Evolutionary conservation across 1,140 invertebrate species (phyloP).

Genomic region (Thrips palmi): DNA sequence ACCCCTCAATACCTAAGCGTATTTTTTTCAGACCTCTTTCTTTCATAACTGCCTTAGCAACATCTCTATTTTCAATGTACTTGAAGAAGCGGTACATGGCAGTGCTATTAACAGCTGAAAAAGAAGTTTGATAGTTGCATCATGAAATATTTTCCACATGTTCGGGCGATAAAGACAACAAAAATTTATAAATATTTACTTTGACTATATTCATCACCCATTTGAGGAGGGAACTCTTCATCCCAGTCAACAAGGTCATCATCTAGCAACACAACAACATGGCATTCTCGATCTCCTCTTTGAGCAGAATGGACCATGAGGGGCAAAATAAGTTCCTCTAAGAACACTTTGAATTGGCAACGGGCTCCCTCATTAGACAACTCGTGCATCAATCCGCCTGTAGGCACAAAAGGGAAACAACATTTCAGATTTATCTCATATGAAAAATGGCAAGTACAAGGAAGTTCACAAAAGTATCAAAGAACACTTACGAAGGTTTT

Average conservation of each 20-base stretch:
- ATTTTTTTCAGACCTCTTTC: constrained; percentile 98
- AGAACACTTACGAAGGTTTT: constrained; percentile 64
- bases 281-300: constrained; percentile 72
- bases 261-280: constrained; percentile 89
- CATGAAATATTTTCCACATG: not conserved
- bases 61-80: constrained; percentile 98
- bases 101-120: constrained; percentile 63
- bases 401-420: constrained; percentile 4
- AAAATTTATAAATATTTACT: constrained; percentile 51
- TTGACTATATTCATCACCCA: constrained; percentile 96
- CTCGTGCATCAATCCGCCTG: constrained; percentile 90
- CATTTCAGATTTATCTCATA: not conserved
- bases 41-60: constrained; percentile 97
- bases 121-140: no score
- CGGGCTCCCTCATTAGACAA: constrained; percentile 96
- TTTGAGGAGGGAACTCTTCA: constrained; percentile 94
- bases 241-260: constrained; percentile 97
- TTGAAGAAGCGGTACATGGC: constrained; percentile 97
- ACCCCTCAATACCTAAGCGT: constrained; percentile 95
- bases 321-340: constrained; percentile 89
- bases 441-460: no score
- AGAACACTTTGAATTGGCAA: constrained; percentile 87
- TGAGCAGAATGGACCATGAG: constrained; percentile 91
- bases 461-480: not conserved
- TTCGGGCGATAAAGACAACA: not conserved